These are phyloP conservation scores for Episyrphus balteatus DNA, from an alignment of 1,140 invertebrate species.

Conservation along the genomic window DNA sequence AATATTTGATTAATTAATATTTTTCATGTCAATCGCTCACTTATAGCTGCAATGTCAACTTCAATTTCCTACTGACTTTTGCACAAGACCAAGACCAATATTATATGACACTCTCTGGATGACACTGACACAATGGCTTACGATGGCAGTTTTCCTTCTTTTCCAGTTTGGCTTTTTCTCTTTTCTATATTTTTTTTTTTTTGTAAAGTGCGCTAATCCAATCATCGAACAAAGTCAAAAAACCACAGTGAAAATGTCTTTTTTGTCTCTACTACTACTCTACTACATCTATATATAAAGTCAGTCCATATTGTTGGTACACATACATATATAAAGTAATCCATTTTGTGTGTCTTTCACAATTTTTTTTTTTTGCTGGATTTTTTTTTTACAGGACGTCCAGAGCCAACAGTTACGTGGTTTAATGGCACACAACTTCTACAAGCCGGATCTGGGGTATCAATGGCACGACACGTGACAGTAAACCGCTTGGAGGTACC, in stretches of 20 bases:
- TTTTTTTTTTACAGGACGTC: constrained; percentile 53
- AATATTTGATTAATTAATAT: too few relatives aligned
- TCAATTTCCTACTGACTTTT: background rate
- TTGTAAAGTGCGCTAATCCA: background rate
- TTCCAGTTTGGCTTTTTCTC: too few relatives aligned
- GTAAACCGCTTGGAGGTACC: constrained; percentile 64
- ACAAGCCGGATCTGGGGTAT: constrained; percentile 44
- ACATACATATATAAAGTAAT: background rate
- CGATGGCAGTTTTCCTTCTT: too few relatives aligned
- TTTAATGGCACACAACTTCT: constrained; percentile 53
- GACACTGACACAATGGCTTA: too few relatives aligned
- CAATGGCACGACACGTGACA: constrained; percentile 58
- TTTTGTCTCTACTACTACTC: too few relatives aligned
- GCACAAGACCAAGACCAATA: background rate
- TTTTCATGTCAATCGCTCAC: too few relatives aligned
- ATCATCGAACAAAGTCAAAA: background rate
- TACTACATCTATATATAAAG: background rate
- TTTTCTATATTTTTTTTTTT: too few relatives aligned
- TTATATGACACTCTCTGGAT: background rate
- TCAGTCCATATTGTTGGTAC: too few relatives aligned
- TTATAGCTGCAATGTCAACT: too few relatives aligned
- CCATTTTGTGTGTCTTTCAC: too few relatives aligned
- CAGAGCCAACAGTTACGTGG: constrained; percentile 67
- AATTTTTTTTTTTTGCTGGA: constrained; percentile 5
- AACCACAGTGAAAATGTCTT: background rate